phyloP scores from a whole-genome alignment of 2,888 invertebrate species.

The Rhagophthalmus giganteus region DNA sequence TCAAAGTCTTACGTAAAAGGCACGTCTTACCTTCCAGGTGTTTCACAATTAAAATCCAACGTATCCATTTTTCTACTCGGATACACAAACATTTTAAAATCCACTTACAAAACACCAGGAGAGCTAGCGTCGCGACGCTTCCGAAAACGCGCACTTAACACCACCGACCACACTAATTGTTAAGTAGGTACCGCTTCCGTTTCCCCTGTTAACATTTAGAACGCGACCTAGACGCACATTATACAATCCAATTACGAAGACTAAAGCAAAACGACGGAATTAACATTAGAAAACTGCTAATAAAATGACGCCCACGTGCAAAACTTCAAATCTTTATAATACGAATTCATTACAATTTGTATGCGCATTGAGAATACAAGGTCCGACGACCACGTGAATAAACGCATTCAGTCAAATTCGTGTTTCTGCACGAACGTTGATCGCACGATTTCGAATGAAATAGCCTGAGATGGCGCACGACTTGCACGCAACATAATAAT shows the following conservation, averaged over 20 bases:
- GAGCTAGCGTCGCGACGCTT: too few species aligned
- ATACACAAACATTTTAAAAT: too few species aligned
- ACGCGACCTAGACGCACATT: not conserved
- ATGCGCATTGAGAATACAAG: constrained; percentile 30
- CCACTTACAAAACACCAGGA: too few species aligned
- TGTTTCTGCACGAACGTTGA: constrained; percentile 27
- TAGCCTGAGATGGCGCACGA: constrained; percentile 11
- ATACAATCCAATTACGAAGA: constrained; percentile 1
- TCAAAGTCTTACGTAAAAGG: too few species aligned
- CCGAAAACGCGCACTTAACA: too few species aligned
- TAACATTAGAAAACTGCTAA: constrained; percentile 6
- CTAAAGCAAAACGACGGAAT: constrained; percentile 1
- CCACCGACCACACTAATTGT: too few species aligned
- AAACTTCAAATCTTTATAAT: constrained; percentile 15
- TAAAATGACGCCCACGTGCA: constrained; percentile 23
- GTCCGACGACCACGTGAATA: constrained; percentile 33
- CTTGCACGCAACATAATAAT: constrained; percentile 20
- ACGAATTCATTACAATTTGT: constrained; percentile 22
- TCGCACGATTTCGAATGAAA: constrained; percentile 20
- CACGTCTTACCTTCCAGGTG: too few species aligned
- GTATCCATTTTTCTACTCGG: too few species aligned
- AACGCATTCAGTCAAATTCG: constrained; percentile 27
- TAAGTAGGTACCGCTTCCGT: too few species aligned
- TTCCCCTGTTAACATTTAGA: too few species aligned
- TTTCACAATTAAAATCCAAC: too few species aligned